These are phyloP conservation scores for Macrocentrus cingulum DNA, from an alignment of 1,140 invertebrate genomes.

Conservation along the genomic window DNA sequence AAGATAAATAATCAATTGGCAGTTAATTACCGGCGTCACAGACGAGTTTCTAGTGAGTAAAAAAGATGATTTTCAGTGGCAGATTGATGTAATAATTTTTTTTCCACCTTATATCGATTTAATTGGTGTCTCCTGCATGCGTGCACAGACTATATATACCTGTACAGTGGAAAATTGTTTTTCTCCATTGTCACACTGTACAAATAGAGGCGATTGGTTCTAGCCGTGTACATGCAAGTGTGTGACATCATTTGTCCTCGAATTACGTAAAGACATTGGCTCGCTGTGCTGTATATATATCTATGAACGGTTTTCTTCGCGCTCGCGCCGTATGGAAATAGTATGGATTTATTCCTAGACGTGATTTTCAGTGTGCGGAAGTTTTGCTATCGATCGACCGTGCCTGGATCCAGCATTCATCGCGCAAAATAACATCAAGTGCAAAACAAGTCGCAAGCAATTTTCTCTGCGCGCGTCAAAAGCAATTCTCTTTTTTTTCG, in stretches of 20 bases:
- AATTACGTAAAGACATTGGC: slow-evolving; percentile 44
- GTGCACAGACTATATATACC: too few species aligned
- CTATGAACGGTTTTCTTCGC: slow-evolving; percentile 2
- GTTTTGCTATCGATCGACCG: not conserved
- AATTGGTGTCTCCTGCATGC: too few species aligned
- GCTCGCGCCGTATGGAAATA: slow-evolving; percentile 1
- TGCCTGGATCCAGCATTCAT: not conserved
- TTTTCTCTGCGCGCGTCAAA: too few species aligned
- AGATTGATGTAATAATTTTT: too few species aligned
- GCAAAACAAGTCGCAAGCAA: too few species aligned
- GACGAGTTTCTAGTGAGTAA: too few species aligned
- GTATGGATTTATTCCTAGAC: not conserved
- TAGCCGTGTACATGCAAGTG: slow-evolving; percentile 22
- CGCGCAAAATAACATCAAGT: too few species aligned
- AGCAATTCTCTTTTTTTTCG: too few species aligned
- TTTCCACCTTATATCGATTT: too few species aligned
- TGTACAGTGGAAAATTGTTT: not conserved
- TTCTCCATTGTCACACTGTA: slow-evolving; percentile 12
- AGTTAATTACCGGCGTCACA: too few species aligned
- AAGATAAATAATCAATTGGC: too few species aligned
- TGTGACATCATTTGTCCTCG: slow-evolving; percentile 50
- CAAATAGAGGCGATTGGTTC: slow-evolving; percentile 14
- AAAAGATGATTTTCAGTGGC: too few species aligned
- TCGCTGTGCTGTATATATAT: slow-evolving; percentile 17
- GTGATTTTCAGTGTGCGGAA: not conserved